These are phyloP conservation scores for Manacus vitellinus DNA, from an alignment of 2,113 vertebrate species.

Conservation along the genomic window DNA sequence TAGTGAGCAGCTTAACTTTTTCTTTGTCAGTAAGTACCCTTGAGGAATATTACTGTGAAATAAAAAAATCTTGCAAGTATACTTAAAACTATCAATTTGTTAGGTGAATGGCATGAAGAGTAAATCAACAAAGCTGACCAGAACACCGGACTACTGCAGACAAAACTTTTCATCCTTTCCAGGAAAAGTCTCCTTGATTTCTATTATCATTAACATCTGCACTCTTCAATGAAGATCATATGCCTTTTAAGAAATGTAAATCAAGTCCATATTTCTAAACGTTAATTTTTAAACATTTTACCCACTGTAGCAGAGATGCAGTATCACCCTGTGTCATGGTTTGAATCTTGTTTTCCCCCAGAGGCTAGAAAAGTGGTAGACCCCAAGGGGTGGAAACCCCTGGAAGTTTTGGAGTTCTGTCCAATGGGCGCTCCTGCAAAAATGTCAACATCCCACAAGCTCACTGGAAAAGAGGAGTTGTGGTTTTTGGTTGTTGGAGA, in stretches of 20 bases:
- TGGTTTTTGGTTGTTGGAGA: no score
- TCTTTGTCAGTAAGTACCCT: not conserved
- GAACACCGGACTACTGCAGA: not conserved
- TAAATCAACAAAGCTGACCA: not conserved
- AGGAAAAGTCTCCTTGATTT: conserved; percentile 30
- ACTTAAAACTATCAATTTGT: not conserved
- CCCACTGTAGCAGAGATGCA: not conserved
- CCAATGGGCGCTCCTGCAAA: no score
- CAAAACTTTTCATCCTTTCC: conserved; percentile 27
- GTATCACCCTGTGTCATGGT: not conserved
- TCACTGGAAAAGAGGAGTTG: no score
- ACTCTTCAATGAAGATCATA: not conserved
- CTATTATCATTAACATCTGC: conserved; percentile 37
- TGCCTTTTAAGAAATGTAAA: conserved; percentile 42
- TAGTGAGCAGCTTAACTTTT: not conserved
- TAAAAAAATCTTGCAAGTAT: not conserved
- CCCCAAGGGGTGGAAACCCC: no score
- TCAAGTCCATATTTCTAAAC: conserved; percentile 25
- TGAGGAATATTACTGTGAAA: not conserved
- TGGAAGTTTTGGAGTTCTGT: no score
- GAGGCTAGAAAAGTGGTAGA: no score
- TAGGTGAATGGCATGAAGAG: not conserved
- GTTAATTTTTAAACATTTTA: conserved; percentile 17
- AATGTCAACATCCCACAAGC: no score
- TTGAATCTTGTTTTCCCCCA: no score